A percentile compares a stretch with the other conserved stretches of the same genome.
Conservation (phyloP, 2,888 invertebrate genomes). For the Trilocha varians region DNA sequence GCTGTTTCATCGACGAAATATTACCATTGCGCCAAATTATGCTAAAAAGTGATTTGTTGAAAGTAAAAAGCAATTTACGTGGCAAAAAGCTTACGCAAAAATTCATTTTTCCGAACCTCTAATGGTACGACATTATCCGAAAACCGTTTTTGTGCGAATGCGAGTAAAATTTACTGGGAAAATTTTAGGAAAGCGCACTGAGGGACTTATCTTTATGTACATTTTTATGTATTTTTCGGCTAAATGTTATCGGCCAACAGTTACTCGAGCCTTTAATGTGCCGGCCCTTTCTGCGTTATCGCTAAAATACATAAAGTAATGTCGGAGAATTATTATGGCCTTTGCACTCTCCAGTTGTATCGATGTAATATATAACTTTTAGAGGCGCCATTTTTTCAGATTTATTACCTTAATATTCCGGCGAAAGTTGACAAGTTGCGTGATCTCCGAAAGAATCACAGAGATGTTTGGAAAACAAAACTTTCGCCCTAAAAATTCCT, state of each 20-base stretch:
- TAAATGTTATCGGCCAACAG: conserved; percentile 50
- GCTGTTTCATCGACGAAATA: conserved; percentile 19
- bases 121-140: conserved; percentile 56
- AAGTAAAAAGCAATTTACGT: conserved; percentile 29
- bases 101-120: conserved; percentile 48
- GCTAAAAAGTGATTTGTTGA: conserved; percentile 24
- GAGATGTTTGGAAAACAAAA: conserved; percentile 10
- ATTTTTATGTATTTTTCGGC: conserved; percentile 55
- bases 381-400: conserved; percentile 31
- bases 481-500: conserved; percentile 11
- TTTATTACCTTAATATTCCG: conserved; percentile 38
- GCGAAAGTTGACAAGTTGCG: conserved; percentile 33
- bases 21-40: conserved; percentile 24
- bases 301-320: conserved; percentile 44
- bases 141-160: conserved; percentile 52
- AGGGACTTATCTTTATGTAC: conserved; percentile 58
- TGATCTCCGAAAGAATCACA: conserved; percentile 34
- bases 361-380: too few relatives aligned
- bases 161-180: conserved; percentile 49
- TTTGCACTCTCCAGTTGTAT: conserved; percentile 25
- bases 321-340: conserved; percentile 43
- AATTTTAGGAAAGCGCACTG: conserved; percentile 42
- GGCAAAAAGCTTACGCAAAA: conserved; percentile 38
- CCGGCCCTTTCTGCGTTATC: conserved; percentile 39
- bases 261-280: conserved; percentile 43